Evolutionary conservation across 2,113 vertebrate genomes (phyloP).

Genomic region (Nematolebias whitei): DNA sequence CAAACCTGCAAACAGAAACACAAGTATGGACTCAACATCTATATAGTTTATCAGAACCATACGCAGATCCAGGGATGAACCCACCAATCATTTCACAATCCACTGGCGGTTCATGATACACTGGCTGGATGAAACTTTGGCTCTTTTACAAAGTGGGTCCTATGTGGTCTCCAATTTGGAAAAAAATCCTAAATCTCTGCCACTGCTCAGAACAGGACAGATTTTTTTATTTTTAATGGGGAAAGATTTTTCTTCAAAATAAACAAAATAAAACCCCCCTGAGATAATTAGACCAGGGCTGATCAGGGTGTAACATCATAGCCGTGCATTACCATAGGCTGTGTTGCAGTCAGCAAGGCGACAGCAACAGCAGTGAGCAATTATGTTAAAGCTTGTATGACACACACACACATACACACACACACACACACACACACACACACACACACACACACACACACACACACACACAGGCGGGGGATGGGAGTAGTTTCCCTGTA

Average conservation of each 20-base stretch:
- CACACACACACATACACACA: slow-evolving; percentile 34
- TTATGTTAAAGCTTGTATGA: slow-evolving; percentile 67
- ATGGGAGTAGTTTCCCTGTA: slow-evolving; percentile 78
- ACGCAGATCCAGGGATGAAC: background rate
- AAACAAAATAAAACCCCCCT: slow-evolving; percentile 20
- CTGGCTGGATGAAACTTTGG: background rate
- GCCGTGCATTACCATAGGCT: slow-evolving; percentile 53
- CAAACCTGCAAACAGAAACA: slow-evolving; percentile 25
- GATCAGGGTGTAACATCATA: slow-evolving; percentile 32
- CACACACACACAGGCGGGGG: slow-evolving; percentile 29
- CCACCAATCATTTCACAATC: background rate
- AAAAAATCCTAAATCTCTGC: too few relatives aligned
- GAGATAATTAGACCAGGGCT: slow-evolving; percentile 12
- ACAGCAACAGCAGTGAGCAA: slow-evolving; percentile 67
- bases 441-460: slow-evolving; percentile 30
- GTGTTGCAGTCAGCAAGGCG: slow-evolving; percentile 61
- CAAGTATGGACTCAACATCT: background rate
- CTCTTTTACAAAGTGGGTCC: background rate
- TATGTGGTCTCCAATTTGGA: background rate
- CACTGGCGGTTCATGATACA: background rate
- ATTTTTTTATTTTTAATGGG: background rate
- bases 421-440: slow-evolving; percentile 30
- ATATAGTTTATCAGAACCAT: background rate
- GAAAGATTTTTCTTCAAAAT: background rate
- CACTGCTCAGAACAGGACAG: background rate